Evolutionary conservation across 2,797 vertebrate genomes (phyloP).

Genomic region (Pyrocephalus nanus): DNA sequence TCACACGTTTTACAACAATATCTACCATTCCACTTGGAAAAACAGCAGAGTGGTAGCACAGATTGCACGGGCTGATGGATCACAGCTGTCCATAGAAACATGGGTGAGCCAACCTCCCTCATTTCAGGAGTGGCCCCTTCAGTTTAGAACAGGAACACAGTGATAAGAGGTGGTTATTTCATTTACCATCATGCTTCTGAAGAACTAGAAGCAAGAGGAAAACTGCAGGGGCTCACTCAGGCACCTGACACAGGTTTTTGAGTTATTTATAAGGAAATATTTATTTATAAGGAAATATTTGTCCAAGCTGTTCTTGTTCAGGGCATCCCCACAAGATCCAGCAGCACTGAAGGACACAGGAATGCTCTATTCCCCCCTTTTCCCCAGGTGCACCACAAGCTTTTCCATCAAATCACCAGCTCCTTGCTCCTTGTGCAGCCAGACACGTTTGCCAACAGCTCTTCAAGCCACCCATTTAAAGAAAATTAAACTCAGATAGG

Average conservation of each 20-base stretch:
- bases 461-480: not conserved
- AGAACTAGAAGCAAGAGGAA: not conserved
- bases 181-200: not conserved
- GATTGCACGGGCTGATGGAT: not conserved
- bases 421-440: not conserved
- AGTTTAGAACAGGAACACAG: not conserved
- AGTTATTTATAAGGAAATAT: not conserved
- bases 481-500: not conserved
- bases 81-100: not conserved
- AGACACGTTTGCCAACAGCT: not conserved
- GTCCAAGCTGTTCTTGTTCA: not conserved
- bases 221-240: not conserved
- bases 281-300: not conserved
- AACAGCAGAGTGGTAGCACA: rapidly evolving
- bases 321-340: not conserved
- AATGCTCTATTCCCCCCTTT: not conserved
- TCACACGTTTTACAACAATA: not conserved
- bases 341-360: not conserved
- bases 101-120: not conserved
- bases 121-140: not conserved
- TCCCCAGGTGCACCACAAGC: not conserved
- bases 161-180: not conserved
- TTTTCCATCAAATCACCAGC: not conserved
- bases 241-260: not conserved
- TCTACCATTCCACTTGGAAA: not conserved